Evolutionary conservation across 2,888 invertebrate species (phyloP).

Genomic region (Therioaphis trifolii): DNA sequence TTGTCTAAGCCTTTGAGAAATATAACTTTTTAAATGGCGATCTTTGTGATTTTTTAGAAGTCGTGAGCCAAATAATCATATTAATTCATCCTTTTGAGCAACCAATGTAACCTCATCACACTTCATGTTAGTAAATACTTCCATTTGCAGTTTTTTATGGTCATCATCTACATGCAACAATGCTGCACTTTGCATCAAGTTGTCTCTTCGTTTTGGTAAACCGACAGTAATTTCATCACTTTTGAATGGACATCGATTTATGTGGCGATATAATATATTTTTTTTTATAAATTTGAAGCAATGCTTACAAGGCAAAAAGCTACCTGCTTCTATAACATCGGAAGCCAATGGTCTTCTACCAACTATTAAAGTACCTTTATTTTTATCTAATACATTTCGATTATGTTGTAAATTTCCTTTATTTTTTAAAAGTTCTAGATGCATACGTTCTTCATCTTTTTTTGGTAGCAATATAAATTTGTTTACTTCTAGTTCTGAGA

Average conservation of each 20-base stretch:
- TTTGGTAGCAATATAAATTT: neutral
- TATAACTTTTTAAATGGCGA: too few relatives aligned
- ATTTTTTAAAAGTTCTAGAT: neutral
- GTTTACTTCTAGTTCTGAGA: too few relatives aligned
- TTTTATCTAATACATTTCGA: neutral
- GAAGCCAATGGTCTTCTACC: neutral
- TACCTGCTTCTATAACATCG: neutral
- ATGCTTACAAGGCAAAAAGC: neutral
- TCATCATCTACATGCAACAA: neutral
- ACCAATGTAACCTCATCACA: neutral
- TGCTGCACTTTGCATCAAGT: conserved; percentile 4
- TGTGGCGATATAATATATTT: neutral
- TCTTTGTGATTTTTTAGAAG: neutral
- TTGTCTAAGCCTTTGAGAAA: neutral
- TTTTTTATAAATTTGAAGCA: neutral
- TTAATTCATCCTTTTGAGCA: neutral
- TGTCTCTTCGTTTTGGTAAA: too few relatives aligned
- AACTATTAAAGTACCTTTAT: neutral
- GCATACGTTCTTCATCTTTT: neutral
- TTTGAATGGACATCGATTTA: neutral
- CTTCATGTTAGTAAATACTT: neutral
- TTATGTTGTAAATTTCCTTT: neutral
- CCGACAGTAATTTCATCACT: neutral
- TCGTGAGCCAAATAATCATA: neutral
- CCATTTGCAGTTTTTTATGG: neutral